A percentile compares a stretch with the other conserved stretches of the same genome.
phyloP scores from a whole-genome alignment of 2,888 invertebrate genomes.

The Apomyelois bistriatella region DNA sequence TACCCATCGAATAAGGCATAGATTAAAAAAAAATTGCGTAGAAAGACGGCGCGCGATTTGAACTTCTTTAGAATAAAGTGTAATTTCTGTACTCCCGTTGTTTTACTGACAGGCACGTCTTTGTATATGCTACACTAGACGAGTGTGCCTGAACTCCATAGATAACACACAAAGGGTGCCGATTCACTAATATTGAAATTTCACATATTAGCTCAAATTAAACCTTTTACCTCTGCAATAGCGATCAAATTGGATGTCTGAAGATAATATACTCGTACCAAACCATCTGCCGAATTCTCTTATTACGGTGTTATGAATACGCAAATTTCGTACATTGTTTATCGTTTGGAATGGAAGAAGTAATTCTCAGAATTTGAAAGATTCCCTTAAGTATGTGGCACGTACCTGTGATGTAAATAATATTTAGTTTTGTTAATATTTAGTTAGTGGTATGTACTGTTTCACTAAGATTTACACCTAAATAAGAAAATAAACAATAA shows the following conservation, averaged over 20 bases:
- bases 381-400: too few relatives aligned
- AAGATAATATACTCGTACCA: neutral
- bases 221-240: conserved; percentile 29
- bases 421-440: too few relatives aligned
- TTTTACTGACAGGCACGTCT: conserved; percentile 29
- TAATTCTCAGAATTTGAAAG: too few relatives aligned
- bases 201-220: conserved; percentile 24
- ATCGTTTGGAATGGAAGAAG: too few relatives aligned
- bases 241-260: conserved; percentile 9
- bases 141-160: conserved; percentile 42
- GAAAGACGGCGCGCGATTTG: too few relatives aligned
- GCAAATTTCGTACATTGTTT: neutral
- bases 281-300: neutral
- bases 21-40: too few relatives aligned
- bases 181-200: conserved; percentile 26
- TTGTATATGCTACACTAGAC: conserved; percentile 36
- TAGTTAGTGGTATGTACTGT: too few relatives aligned
- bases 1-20: too few relatives aligned
- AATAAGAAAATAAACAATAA: too few relatives aligned
- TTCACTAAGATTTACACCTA: too few relatives aligned
- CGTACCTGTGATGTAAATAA: too few relatives aligned
- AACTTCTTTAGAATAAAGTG: too few relatives aligned
- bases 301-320: neutral
- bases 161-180: conserved; percentile 44
- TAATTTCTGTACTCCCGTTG: neutral